Evolutionary conservation across 2,888 invertebrate genomes (phyloP).

Genomic region (Polydrusus pterygomalis): DNA sequence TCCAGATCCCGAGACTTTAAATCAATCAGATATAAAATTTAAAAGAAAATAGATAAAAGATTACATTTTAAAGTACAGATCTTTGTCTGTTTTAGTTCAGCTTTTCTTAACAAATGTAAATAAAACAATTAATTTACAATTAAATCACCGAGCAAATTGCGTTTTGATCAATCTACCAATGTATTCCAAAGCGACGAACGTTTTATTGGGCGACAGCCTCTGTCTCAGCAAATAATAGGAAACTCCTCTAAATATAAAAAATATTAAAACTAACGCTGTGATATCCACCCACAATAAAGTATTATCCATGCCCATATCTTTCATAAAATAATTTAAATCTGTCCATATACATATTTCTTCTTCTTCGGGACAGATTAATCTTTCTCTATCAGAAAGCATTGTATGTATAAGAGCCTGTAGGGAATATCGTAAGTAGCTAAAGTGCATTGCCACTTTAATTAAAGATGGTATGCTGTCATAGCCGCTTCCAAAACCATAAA

Average conservation of each 20-base stretch:
- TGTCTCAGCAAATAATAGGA: slow-evolving; percentile 84
- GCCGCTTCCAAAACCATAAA: slow-evolving; percentile 90
- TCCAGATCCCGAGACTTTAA: too few species aligned
- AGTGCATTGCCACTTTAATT: slow-evolving; percentile 85
- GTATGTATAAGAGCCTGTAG: slow-evolving; percentile 81
- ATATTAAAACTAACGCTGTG: slow-evolving; percentile 76
- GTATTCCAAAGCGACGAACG: slow-evolving; percentile 82
- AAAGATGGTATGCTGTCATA: slow-evolving; percentile 79
- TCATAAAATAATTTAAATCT: slow-evolving; percentile 83
- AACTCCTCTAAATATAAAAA: slow-evolving; percentile 78
- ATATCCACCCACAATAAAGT: slow-evolving; percentile 82
- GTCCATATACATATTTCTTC: slow-evolving; percentile 86
- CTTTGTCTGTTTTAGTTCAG: too few species aligned
- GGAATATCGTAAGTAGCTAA: slow-evolving; percentile 80
- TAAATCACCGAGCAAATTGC: slow-evolving; percentile 68
- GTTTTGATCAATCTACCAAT: slow-evolving; percentile 81
- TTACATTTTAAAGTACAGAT: too few species aligned
- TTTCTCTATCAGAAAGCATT: slow-evolving; percentile 84
- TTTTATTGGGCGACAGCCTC: slow-evolving; percentile 81
- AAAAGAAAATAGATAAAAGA: too few species aligned
- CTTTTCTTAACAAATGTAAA: not conserved
- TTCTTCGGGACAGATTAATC: slow-evolving; percentile 82
- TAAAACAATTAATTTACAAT: not conserved
- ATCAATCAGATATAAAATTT: too few species aligned
- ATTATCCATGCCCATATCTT: slow-evolving; percentile 84